These are phyloP conservation scores for Anthoscopus minutus DNA, from an alignment of 2,113 vertebrate genomes.

Conservation along the genomic window DNA sequence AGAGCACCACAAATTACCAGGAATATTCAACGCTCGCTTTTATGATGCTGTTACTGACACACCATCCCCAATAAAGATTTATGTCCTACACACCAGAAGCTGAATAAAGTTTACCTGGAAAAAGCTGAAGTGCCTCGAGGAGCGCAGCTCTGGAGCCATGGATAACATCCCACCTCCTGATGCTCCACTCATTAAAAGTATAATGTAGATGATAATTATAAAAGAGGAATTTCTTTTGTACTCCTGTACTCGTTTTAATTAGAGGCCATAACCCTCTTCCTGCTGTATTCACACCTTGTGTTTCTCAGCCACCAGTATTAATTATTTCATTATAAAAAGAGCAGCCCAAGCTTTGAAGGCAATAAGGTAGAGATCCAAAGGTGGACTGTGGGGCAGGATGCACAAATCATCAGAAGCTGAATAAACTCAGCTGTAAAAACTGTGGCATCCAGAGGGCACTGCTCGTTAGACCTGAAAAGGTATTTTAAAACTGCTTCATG, in stretches of 20 bases:
- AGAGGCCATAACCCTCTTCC: neutral
- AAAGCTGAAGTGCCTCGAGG: neutral
- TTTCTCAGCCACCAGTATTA: neutral
- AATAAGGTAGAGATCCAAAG: neutral
- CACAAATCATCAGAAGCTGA: conserved; percentile 2
- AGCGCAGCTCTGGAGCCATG: neutral
- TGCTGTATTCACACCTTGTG: neutral
- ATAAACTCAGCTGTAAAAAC: neutral
- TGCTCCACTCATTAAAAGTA: neutral
- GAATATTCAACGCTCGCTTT: conserved; percentile 11
- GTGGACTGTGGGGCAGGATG: neutral
- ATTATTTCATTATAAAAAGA: neutral
- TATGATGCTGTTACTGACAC: neutral
- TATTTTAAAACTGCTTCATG: neutral
- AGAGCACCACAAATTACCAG: neutral
- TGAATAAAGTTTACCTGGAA: neutral
- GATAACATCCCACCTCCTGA: neutral
- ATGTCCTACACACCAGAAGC: neutral
- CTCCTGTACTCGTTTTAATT: neutral
- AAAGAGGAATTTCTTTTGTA: neutral
- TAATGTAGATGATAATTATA: neutral
- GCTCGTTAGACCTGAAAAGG: neutral
- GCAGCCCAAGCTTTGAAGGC: neutral
- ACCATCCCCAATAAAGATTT: neutral
- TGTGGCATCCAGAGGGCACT: neutral